These are phyloP conservation scores for Baryphthengus martii DNA, from an alignment of 2,113 vertebrate species.

Conservation along the genomic window DNA sequence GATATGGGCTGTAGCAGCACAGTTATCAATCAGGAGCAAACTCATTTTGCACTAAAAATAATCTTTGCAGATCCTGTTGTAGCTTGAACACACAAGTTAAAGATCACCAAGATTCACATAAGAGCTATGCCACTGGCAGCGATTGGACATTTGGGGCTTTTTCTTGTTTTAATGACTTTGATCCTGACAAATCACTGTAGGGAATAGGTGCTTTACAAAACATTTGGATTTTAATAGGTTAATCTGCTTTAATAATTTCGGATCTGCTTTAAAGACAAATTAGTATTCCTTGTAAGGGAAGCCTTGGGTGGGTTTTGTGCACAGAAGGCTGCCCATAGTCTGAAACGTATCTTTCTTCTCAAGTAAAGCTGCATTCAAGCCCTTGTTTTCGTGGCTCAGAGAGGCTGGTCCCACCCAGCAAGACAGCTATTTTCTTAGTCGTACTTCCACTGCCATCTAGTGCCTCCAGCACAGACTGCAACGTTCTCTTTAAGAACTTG, in stretches of 20 bases:
- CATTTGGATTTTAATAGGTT: background rate
- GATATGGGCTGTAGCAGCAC: background rate
- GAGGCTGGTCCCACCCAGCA: background rate
- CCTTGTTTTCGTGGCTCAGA: background rate
- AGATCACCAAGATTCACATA: background rate
- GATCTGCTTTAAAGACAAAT: too few species aligned
- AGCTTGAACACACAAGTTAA: background rate
- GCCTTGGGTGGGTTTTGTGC: background rate
- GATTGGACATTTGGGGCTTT: background rate
- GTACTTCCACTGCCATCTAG: slow-evolving; percentile 71
- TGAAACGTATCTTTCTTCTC: background rate
- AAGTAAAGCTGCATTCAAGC: background rate
- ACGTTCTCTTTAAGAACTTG: background rate
- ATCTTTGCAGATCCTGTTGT: background rate
- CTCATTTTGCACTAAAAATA: background rate
- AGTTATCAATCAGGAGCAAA: background rate
- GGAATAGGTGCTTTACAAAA: background rate
- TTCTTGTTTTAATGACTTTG: background rate
- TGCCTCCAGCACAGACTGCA: background rate
- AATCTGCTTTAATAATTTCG: too few species aligned
- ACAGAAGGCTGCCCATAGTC: background rate
- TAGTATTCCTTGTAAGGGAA: slow-evolving; percentile 6
- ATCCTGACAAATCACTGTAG: background rate
- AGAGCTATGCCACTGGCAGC: background rate
- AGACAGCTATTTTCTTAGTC: background rate